Percentiles rank a stretch among this genome's conserved stretches.
These are phyloP conservation scores for Saccostrea echinata DNA, from an alignment of 1,140 invertebrate genomes.

Conservation along the genomic window DNA sequence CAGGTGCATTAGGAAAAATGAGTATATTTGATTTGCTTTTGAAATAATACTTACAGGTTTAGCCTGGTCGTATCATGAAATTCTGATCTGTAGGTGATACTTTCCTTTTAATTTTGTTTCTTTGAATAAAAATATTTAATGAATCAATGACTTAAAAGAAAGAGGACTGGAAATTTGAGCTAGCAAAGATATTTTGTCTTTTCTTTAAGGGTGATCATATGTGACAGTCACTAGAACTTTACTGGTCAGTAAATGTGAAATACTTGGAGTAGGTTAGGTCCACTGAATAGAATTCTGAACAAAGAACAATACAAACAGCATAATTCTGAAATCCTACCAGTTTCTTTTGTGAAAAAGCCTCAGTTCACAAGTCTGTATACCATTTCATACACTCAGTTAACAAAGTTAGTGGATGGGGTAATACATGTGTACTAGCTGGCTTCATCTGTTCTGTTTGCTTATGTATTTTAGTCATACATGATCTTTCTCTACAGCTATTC, in stretches of 20 bases:
- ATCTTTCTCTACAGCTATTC: too few species aligned
- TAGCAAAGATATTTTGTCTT: not conserved
- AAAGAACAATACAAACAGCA: not conserved
- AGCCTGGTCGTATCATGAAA: not conserved
- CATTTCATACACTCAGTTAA: too few species aligned
- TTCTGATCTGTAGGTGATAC: not conserved
- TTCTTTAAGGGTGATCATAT: not conserved
- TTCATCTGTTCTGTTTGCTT: too few species aligned
- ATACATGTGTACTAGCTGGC: too few species aligned
- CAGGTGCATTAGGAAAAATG: not conserved
- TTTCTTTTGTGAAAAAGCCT: not conserved
- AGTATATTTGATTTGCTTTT: not conserved
- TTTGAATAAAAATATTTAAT: not conserved
- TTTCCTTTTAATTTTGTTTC: not conserved
- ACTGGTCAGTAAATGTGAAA: not conserved
- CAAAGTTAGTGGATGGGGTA: too few species aligned
- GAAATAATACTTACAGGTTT: not conserved
- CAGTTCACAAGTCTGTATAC: too few species aligned
- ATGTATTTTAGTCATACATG: too few species aligned
- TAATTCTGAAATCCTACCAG: not conserved
- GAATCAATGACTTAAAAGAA: not conserved
- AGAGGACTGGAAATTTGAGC: not conserved
- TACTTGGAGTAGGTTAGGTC: not conserved
- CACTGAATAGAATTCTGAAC: not conserved
- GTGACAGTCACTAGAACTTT: not conserved